Evolutionary conservation across 2,888 invertebrate genomes (phyloP).

Genomic region (Helleia helle): DNA sequence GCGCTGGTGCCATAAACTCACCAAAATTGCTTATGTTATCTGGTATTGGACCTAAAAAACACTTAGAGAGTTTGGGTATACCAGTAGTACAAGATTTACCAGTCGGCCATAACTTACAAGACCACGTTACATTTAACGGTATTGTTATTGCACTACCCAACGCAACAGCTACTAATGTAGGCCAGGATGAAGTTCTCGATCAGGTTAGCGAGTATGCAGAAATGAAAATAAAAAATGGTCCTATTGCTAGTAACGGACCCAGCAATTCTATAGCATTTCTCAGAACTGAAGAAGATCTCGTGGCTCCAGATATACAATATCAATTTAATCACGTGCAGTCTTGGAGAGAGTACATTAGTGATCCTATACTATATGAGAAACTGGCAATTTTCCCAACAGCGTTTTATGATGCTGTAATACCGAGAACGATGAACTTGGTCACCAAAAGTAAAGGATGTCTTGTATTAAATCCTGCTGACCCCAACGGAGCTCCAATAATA

Average conservation of each 20-base stretch:
- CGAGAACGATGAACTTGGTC: slow-evolving; percentile 71
- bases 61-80: slow-evolving; percentile 35
- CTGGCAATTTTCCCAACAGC: slow-evolving; percentile 59
- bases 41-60: slow-evolving; percentile 45
- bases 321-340: slow-evolving; percentile 59
- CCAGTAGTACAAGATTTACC: slow-evolving; percentile 37
- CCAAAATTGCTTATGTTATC: slow-evolving; percentile 51
- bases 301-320: slow-evolving; percentile 77
- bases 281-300: slow-evolving; percentile 55
- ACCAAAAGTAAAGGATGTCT: slow-evolving; percentile 77
- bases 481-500: slow-evolving; percentile 79
- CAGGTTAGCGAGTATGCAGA: slow-evolving; percentile 48
- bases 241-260: slow-evolving; percentile 68
- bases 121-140: slow-evolving; percentile 53
- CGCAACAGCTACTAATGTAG: slow-evolving; percentile 53
- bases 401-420: slow-evolving; percentile 73
- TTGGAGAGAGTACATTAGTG: slow-evolving; percentile 62
- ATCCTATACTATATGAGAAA: slow-evolving; percentile 53
- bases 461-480: slow-evolving; percentile 76
- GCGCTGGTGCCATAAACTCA: slow-evolving; percentile 39
- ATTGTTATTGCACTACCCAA: slow-evolving; percentile 68
- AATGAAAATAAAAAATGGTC: slow-evolving; percentile 47
- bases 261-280: slow-evolving; percentile 72
- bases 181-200: slow-evolving; percentile 40
- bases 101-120: slow-evolving; percentile 53